phyloP scores from a whole-genome alignment of 2,888 invertebrate species.

The Aporophyla lueneburgensis region DNA sequence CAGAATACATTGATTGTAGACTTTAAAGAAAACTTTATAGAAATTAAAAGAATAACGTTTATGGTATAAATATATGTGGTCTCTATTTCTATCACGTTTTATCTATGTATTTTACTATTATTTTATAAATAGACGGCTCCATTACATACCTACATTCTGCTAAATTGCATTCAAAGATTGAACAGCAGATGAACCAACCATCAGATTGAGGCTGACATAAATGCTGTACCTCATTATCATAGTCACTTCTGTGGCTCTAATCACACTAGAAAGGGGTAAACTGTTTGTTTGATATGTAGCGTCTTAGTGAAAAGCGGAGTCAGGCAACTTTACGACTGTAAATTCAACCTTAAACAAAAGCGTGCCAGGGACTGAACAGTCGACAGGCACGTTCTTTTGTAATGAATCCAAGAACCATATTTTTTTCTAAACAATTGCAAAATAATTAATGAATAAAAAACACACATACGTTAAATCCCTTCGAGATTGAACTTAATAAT shows the following conservation, averaged over 20 bases:
- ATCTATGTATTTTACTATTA: slow-evolving; percentile 18
- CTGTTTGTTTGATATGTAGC: slow-evolving; percentile 1
- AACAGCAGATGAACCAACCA: slow-evolving; percentile 17
- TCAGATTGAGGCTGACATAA: slow-evolving; percentile 5
- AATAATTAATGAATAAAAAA: neutral
- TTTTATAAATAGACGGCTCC: slow-evolving; percentile 42
- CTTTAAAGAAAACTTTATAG: neutral
- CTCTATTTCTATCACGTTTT: slow-evolving; percentile 24
- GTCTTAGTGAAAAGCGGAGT: slow-evolving; percentile 7
- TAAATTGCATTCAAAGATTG: slow-evolving; percentile 18
- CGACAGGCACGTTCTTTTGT: neutral
- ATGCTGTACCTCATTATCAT: neutral
- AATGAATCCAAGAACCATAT: neutral
- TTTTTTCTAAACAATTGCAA: neutral
- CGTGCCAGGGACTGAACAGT: neutral
- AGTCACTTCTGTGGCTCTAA: neutral
- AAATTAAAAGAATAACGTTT: slow-evolving; percentile 9
- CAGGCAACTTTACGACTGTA: neutral
- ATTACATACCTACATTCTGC: slow-evolving; percentile 13
- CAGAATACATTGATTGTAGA: slow-evolving; percentile 5
- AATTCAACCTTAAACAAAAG: slow-evolving; percentile 5
- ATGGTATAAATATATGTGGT: slow-evolving; percentile 2
- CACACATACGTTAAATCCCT: slow-evolving; percentile 1
- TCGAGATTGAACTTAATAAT: slow-evolving; percentile 14
- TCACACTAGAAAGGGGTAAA: neutral